Conservation (phyloP, 1,140 invertebrate species). For the Caenorhabditis briggsae region DNA sequence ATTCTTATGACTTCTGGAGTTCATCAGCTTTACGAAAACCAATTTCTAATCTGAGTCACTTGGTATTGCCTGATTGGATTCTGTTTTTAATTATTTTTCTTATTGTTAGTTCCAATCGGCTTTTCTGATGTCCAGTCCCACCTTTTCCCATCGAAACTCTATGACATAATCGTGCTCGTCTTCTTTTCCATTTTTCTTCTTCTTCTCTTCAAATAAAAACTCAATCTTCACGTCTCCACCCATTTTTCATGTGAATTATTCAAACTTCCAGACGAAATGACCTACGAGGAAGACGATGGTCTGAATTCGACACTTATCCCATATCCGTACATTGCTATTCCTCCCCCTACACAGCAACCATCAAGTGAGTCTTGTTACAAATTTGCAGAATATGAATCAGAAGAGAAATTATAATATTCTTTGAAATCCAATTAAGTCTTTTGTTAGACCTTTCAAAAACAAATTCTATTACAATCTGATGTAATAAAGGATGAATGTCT, state of each 20-base stretch:
- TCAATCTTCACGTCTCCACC: neutral
- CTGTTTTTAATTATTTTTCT: neutral
- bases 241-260: neutral
- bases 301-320: slow-evolving; percentile 27
- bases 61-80: neutral
- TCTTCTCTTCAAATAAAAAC: neutral
- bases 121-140: neutral
- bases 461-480: neutral
- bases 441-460: slow-evolving; percentile 8
- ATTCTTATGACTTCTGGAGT: too few species aligned
- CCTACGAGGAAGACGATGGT: slow-evolving; percentile 11
- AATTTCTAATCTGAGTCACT: neutral
- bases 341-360: slow-evolving; percentile 25
- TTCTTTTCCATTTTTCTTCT: too few species aligned
- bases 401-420: neutral
- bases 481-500: neutral
- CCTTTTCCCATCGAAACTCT: neutral
- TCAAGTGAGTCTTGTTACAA: neutral
- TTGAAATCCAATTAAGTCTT: neutral
- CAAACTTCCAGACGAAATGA: neutral
- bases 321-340: slow-evolving; percentile 34
- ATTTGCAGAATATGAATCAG: neutral
- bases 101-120: neutral
- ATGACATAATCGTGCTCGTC: neutral
- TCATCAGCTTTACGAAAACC: neutral